These are phyloP conservation scores for Tetragonula clypearis DNA, from an alignment of 1,140 invertebrate species.

Conservation along the genomic window DNA sequence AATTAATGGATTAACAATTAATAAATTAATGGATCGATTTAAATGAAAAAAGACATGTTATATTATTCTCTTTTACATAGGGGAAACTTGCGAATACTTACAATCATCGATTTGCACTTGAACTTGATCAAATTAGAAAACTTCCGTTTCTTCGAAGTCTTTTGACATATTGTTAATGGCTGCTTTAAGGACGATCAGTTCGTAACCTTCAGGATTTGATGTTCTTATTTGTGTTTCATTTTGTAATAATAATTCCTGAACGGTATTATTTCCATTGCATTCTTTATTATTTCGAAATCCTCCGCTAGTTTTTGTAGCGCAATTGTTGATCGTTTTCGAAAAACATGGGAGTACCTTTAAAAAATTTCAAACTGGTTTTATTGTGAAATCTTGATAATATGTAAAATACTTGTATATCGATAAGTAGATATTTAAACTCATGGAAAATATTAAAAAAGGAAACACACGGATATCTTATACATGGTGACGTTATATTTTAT, in stretches of 20 bases:
- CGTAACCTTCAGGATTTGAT: constrained; percentile 65
- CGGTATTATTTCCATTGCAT: constrained; percentile 88
- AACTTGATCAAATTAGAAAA: constrained; percentile 29
- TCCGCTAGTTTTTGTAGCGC: constrained; percentile 55
- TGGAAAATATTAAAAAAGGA: neutral
- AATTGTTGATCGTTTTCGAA: constrained; percentile 48
- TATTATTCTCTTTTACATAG: neutral
- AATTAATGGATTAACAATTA: constrained; percentile 2
- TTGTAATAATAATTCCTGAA: constrained; percentile 87
- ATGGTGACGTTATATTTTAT: neutral
- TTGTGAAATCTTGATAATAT: neutral
- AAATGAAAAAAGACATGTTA: neutral
- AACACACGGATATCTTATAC: neutral
- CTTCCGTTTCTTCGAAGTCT: constrained; percentile 56
- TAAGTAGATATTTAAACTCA: neutral
- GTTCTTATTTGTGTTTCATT: constrained; percentile 60
- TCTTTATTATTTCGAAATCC: constrained; percentile 84
- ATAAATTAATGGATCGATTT: too few relatives aligned
- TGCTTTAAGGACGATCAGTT: constrained; percentile 74
- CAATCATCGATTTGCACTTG: neutral
- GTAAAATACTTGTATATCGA: neutral
- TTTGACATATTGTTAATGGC: constrained; percentile 63
- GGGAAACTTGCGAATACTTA: neutral
- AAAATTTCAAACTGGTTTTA: constrained; percentile 24
- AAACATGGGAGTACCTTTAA: constrained; percentile 89